Base-by-base conservation (phyloP, 2,113 vertebrate genomes). In the Apistogramma diplotaenia region DNA sequence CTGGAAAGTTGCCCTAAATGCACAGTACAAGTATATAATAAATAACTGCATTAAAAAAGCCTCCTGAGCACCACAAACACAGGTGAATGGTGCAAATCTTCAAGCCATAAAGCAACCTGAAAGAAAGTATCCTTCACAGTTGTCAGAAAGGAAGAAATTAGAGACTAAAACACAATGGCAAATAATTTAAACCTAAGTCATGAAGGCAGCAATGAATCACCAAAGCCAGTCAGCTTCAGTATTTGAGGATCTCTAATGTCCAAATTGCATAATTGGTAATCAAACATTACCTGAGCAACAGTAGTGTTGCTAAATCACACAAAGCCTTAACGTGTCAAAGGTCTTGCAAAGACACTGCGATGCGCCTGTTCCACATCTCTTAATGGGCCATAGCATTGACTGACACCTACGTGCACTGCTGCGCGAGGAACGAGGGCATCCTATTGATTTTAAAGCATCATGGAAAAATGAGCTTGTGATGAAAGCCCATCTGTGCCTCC, bases 361-460 rank as follows among this genome's bases (percentile, higher is more conserved):
- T 62, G 27, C 35, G 56, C 31, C 51, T 37, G 79, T 60, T 76
- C 76, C 70, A 79, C 61, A 46, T 82, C 51, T 21, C 29, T 59
- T 84, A 86, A 59, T 67, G 61, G 60, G 33, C 25, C 54, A 77
- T 40, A 31, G 80, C 79, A 86, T 82, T 84, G 90, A 92, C 76
- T 61, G 31, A 15, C 62, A 25, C 58, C 60, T 23, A 70, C 76
- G 58, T 23, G 27, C 56, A 13, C 2, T 4, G 43, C 35, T 70
- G 76, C 13, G 82, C 81, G 65, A 25, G 88, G 89, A 92, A 84
- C 57, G 75, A 85, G 84, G 51, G 61, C 83, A 76, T 60, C 74
- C 46, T 62, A 92, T 91, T 83, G 93, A 94, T 91, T 90, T 88
- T 61, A 77, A 58, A 55, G 29, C 78, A 46, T 78, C 62, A 76